phyloP scores from a whole-genome alignment of 2,888 invertebrate genomes.

The Drosophila anomalata region DNA sequence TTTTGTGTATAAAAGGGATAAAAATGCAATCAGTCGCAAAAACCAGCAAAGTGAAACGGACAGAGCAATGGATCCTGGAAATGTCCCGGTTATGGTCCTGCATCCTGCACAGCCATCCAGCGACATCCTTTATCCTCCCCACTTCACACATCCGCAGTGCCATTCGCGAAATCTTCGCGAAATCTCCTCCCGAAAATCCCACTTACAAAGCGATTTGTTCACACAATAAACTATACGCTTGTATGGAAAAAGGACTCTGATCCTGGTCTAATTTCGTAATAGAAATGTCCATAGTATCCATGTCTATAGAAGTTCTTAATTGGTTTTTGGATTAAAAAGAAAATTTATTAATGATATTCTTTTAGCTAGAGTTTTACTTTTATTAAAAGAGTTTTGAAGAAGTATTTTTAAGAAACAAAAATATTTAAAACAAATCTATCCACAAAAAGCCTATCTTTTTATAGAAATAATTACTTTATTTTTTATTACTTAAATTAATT shows the following conservation, averaged over 20 bases:
- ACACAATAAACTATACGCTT: neutral
- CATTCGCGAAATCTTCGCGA: conserved; percentile 33
- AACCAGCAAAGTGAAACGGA: conserved; percentile 77
- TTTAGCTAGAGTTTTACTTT: neutral
- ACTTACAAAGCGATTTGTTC: conserved; percentile 39
- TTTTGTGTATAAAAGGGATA: conserved; percentile 76
- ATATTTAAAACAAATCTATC: too few species aligned
- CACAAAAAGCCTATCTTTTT: too few species aligned
- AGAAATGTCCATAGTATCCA: conserved; percentile 4
- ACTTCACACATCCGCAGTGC: conserved; percentile 10
- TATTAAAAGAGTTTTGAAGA: neutral
- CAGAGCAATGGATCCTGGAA: conserved; percentile 39
- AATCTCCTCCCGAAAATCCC: conserved; percentile 36
- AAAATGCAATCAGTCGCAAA: conserved; percentile 79
- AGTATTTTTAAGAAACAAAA: too few species aligned
- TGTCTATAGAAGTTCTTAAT: neutral
- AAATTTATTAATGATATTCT: neutral
- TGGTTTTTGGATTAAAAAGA: neutral
- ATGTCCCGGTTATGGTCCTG: conserved; percentile 5
- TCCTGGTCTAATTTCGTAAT: conserved; percentile 26
- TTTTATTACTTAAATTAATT: too few species aligned
- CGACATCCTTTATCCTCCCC: neutral
- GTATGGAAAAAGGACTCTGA: conserved; percentile 9
- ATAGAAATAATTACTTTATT: too few species aligned
- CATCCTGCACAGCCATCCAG: neutral